Evolutionary conservation across 2,113 vertebrate genomes (phyloP), one percentile per base, ranked within the genome.

Genomic region (Caracal caracal): DNA sequence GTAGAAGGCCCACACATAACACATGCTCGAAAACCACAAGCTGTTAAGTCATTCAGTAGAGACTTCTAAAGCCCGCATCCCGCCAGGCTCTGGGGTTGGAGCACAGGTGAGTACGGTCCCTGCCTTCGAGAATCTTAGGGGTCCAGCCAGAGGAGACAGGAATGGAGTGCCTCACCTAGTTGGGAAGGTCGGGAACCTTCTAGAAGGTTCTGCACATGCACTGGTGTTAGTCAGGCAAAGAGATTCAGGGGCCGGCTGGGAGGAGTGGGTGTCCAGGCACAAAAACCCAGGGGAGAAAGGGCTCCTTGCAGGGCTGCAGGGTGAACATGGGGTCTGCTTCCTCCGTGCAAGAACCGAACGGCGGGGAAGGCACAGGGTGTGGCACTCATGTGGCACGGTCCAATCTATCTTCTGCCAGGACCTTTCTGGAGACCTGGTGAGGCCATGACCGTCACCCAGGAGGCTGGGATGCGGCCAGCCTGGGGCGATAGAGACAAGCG

Each of bases 301-400:
- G 9, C 71, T 40, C 5, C 71, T 26, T 3, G 3, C 47, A 53
- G 20, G 33, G 65, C 63, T 43, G 26, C 0, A 19, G 35, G 28
- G 40, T 66, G 19, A 30, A 20, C 1, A 0, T 4, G 82, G 59
- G 30, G 61, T n/a, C 81, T 19, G 5, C 24, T 4, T 40, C 28
- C 81, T 65, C 24, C 6, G 22, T 33, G 11, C 49, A 26, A 16
- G 33, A 35, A 22, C 65, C 10, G 47, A 35, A 65, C 47, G 11
- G 47, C 83, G 40, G 59, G 28, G 19, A 19, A 19, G 4, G 22
- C 4, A 43, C 43, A 35, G 15, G 15, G 24, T 1, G 22, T 61
- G 35, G 35, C 33, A 19, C 2, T 12, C 19, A 5, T 2, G 0
- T 22, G 26, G 63, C 0, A 7, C 5, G 2, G 0, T n/a, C 3